A percentile compares a stretch with the other conserved stretches of the same genome.
These are phyloP conservation scores for Mesoligia furuncula DNA, from an alignment of 2,888 invertebrate genomes.

Conservation along the genomic window DNA sequence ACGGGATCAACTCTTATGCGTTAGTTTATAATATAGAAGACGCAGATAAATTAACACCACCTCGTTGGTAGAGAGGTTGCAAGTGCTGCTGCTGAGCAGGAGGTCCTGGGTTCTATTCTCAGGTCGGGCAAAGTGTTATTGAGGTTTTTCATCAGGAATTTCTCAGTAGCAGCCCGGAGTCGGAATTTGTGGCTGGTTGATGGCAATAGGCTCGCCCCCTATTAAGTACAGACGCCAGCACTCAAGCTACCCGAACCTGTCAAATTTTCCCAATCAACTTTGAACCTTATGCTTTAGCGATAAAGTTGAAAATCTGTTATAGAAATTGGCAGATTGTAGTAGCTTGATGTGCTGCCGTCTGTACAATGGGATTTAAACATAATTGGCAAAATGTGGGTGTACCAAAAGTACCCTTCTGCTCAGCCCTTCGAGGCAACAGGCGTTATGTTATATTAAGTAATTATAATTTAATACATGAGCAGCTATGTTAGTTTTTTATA, in stretches of 20 bases:
- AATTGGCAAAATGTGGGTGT: not conserved
- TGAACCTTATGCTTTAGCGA: no score
- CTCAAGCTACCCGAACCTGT: no score
- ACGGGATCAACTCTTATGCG: no score
- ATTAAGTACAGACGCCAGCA: no score
- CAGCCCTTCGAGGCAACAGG: not conserved
- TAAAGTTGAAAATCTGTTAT: no score
- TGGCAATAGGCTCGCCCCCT: not conserved
- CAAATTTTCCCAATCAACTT: no score
- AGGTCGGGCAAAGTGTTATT: no score
- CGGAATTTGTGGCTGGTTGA: not conserved
- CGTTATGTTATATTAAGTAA: not conserved
- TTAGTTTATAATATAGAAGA: no score
- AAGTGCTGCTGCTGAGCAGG: not conserved
- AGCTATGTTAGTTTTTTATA: not conserved
- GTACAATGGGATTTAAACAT: not conserved
- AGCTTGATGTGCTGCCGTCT: no score
- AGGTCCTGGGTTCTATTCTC: not conserved
- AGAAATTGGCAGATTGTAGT: no score
- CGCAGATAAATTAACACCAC: not conserved
- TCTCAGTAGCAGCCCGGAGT: not conserved
- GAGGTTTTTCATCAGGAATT: not conserved
- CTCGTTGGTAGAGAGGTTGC: not conserved
- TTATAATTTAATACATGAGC: not conserved
- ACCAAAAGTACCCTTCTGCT: not conserved